phyloP scores from a whole-genome alignment of 2,797 vertebrate species.

The Coccyzus lansbergi region DNA sequence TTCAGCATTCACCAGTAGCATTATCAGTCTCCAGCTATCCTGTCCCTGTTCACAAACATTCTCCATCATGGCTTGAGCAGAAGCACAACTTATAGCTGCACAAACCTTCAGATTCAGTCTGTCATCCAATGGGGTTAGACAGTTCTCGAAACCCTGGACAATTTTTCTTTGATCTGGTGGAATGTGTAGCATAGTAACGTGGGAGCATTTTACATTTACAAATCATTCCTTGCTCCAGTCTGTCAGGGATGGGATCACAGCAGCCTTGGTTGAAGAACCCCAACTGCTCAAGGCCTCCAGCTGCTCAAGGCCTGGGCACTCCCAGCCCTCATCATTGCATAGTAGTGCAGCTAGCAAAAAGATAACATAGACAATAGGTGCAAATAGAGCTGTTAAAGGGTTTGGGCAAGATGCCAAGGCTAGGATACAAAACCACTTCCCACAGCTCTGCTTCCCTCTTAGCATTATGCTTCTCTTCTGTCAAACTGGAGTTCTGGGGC shows the following conservation, averaged over 20 bases:
- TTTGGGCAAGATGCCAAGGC: background rate
- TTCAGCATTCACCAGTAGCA: background rate
- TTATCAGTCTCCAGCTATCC: background rate
- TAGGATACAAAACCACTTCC: background rate
- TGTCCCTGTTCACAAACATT: accelerated
- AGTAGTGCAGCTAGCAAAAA: background rate
- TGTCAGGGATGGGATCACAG: background rate
- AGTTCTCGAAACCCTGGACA: background rate
- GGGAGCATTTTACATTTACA: background rate
- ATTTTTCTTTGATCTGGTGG: background rate
- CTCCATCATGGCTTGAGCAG: background rate
- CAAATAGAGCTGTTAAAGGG: slow-evolving; percentile 4
- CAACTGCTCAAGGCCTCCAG: background rate
- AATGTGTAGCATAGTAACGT: accelerated
- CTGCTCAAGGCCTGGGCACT: background rate
- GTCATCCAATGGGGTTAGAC: background rate
- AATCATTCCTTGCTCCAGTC: background rate
- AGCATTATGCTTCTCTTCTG: background rate
- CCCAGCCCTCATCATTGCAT: background rate
- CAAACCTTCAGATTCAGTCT: background rate
- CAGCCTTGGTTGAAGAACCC: background rate
- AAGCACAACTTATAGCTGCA: background rate
- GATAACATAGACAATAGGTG: background rate
- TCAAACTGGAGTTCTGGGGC: background rate
- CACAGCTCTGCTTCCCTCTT: background rate